Evolutionary conservation across 2,888 invertebrate species (phyloP).

Genomic region (Automeris io): DNA sequence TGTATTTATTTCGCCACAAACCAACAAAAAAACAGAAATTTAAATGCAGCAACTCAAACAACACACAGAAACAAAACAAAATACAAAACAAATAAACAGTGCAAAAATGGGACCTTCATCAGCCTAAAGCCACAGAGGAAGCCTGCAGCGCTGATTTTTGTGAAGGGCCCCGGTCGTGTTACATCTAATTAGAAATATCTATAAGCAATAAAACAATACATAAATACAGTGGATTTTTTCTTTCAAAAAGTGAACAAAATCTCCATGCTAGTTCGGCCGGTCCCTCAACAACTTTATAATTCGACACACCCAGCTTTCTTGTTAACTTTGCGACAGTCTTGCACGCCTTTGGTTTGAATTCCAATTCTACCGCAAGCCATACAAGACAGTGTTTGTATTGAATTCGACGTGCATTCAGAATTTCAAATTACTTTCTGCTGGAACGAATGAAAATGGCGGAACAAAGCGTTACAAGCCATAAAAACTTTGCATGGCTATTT

Average conservation of each 20-base stretch:
- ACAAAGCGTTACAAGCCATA: not conserved
- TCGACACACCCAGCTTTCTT: constrained; percentile 25
- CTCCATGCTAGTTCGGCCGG: constrained; percentile 5
- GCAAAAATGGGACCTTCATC: no score
- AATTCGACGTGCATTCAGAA: not conserved
- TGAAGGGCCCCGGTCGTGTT: no score
- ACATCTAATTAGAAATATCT: no score
- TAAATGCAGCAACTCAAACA: no score
- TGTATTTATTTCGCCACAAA: no score
- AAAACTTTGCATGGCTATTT: not conserved
- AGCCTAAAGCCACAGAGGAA: no score
- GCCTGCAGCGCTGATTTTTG: no score
- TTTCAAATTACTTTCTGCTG: constrained; percentile 6
- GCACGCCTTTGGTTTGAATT: constrained; percentile 9
- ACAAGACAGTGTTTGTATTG: constrained; percentile 3
- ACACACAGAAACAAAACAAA: no score
- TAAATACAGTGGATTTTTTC: no score
- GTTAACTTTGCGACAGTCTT: constrained; percentile 20
- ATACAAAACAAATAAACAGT: no score
- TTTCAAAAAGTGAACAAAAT: not conserved
- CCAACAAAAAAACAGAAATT: no score
- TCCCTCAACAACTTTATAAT: constrained; percentile 26
- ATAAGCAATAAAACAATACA: no score
- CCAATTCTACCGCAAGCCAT: constrained; percentile 3
- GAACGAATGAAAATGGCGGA: constrained; percentile 1